Base-by-base conservation (phyloP, 2,888 invertebrate species). In the Aphodius granarius region DNA sequence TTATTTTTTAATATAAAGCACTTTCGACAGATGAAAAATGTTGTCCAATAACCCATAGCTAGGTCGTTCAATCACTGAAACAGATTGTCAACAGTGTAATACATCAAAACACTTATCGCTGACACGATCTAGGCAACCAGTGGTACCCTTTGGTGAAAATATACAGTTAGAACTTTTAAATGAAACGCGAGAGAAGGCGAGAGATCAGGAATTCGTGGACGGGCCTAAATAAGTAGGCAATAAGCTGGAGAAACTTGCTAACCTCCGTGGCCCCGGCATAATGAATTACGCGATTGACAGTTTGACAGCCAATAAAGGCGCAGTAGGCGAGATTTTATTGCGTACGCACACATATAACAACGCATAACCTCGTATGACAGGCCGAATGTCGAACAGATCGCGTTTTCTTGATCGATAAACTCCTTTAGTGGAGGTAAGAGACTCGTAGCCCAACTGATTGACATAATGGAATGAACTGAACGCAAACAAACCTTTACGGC, bases 231-330 rank as follows among this genome's bases (percentile, higher is more conserved):
- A 71, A 71, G 71, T 71, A 75, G 63, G 63, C 71, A 64, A 72
- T 80, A 78, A 80, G 79, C 78, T 80, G 80, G 79, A 80, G 78
- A 78, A 43, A 43, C 43, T 6, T 9, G 43, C 2, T 43, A 3
- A 43, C 43, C 43, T 78, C 80, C 79, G 73, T 76, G 81, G 81
- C 83, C 82, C 80, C 78, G 78, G 80, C 77, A 81, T 82, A 83
- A 85, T 85, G 83, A 84, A 85, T 85, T 83, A 83, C 75, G 65
- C 81, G 83, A 84, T 83, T 84, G 85, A 84, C 85, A 83, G 83
- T 80, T 82, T 85, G 85, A 85, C 85, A 84, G 82, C 83, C 81
- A 84, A 84, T 85, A 85, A 85, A 84, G 83, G 83, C 81, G 79
- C 82, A 80, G 83, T 82, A 81, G 82, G 82, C 82, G 82, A 83